Conservation (phyloP, 1,140 invertebrate genomes). For the Telenomus remus region DNA sequence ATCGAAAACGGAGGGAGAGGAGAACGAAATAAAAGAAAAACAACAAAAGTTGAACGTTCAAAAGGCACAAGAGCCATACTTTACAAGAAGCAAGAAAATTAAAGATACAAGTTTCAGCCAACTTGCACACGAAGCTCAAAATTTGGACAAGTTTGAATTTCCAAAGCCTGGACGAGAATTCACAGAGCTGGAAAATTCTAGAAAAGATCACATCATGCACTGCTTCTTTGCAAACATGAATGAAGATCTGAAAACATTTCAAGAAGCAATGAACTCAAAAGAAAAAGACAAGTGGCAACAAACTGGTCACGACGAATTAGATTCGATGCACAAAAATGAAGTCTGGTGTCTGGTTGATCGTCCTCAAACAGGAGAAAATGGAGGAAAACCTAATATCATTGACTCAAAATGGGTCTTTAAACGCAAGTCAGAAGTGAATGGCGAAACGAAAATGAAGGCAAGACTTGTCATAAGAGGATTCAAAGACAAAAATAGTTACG, state of each 20-base stretch:
- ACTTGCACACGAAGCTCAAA: constrained; percentile 1
- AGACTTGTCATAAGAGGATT: constrained; percentile 1
- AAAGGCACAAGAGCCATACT: not conserved
- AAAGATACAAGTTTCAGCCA: constrained; percentile 40
- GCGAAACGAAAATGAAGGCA: not conserved
- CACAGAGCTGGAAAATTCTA: not conserved
- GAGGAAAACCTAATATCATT: constrained; percentile 58
- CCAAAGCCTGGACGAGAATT: not conserved
- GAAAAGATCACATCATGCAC: constrained; percentile 57
- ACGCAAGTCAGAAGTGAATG: not conserved
- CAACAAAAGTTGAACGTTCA: not conserved
- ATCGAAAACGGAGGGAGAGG: constrained; percentile 5
- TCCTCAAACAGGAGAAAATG: not conserved
- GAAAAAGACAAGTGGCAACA: not conserved
- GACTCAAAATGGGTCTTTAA: constrained; percentile 19
- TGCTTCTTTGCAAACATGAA: constrained; percentile 57
- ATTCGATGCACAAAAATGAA: not conserved
- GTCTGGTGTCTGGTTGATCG: not conserved
- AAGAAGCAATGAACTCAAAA: constrained; percentile 4
- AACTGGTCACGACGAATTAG: not conserved
- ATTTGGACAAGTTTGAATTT: constrained; percentile 57
- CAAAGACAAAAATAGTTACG: not conserved
- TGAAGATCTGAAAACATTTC: not conserved
- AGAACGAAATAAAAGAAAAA: not conserved
- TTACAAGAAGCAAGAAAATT: not conserved